These are phyloP conservation scores for Scaptomyza tumidula DNA, from an alignment of 2,888 invertebrate species.

Conservation along the genomic window DNA sequence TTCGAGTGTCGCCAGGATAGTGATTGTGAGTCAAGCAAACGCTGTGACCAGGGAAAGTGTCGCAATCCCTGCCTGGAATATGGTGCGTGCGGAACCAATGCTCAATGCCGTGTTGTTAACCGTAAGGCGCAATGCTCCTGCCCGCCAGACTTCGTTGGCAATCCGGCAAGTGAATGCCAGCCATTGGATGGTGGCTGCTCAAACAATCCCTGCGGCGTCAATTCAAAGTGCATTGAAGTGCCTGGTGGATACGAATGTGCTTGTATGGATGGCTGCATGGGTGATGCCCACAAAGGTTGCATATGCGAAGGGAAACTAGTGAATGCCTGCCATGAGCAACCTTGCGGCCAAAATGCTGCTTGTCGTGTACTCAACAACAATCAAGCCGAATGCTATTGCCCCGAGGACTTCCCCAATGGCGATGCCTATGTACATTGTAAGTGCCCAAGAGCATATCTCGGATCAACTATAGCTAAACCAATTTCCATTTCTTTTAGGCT, in stretches of 20 bases:
- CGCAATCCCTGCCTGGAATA: slow-evolving; percentile 92
- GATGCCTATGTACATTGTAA: slow-evolving; percentile 94
- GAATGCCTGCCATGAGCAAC: slow-evolving; percentile 91
- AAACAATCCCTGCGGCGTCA: slow-evolving; percentile 93
- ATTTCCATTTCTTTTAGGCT: slow-evolving; percentile 62
- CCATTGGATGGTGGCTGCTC: slow-evolving; percentile 89
- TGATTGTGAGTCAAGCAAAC: slow-evolving; percentile 92
- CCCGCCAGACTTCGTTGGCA: slow-evolving; percentile 90
- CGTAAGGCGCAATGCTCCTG: slow-evolving; percentile 91
- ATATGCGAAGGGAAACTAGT: slow-evolving; percentile 88
- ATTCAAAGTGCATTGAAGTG: slow-evolving; percentile 92
- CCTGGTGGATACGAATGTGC: slow-evolving; percentile 92
- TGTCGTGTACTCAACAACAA: slow-evolving; percentile 89
- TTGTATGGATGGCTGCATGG: slow-evolving; percentile 91
- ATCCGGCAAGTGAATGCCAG: slow-evolving; percentile 89
- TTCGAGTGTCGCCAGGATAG: slow-evolving; percentile 91
- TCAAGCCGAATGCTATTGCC: slow-evolving; percentile 93
- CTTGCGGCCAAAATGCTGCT: slow-evolving; percentile 93
- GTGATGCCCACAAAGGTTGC: slow-evolving; percentile 92
- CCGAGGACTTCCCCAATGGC: slow-evolving; percentile 91
- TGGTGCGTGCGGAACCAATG: slow-evolving; percentile 92
- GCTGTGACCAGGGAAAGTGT: slow-evolving; percentile 90
- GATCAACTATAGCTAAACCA: neutral
- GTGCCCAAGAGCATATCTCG: slow-evolving; percentile 79
- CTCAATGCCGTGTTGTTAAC: slow-evolving; percentile 92